These are phyloP conservation scores for Nesometra sesokonis DNA, from an alignment of 35 echinoderm and acorn worm species.

Conservation along the genomic window DNA sequence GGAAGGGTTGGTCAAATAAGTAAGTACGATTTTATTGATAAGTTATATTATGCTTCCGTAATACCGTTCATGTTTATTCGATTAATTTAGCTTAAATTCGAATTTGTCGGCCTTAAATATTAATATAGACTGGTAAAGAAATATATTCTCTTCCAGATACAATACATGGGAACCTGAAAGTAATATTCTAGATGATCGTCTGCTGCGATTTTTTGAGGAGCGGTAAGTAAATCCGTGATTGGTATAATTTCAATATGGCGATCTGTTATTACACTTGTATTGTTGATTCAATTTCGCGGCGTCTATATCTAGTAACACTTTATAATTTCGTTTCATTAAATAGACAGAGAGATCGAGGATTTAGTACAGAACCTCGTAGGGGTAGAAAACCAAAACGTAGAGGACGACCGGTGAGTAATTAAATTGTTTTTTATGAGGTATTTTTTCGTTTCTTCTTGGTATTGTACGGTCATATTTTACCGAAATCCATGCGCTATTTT, in stretches of 20 bases:
- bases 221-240: constrained; percentile 1
- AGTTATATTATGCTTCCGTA: neutral
- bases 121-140: neutral
- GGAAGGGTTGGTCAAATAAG: constrained; percentile 49
- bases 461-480: neutral
- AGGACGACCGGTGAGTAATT: constrained; percentile 16
- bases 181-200: constrained; percentile 33
- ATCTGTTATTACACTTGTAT: neutral
- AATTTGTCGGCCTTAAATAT: neutral
- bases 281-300: neutral
- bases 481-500: neutral
- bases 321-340: neutral
- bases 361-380: constrained; percentile 1
- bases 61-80: neutral
- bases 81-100: neutral
- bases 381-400: constrained; percentile 32
- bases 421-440: neutral
- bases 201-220: constrained; percentile 31
- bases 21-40: constrained; percentile 4
- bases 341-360: constrained; percentile 14
- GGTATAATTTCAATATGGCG: neutral
- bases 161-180: constrained; percentile 47
- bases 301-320: neutral
- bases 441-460: neutral
- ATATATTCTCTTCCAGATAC: constrained; percentile 5